Evolutionary conservation across 2,888 invertebrate species (phyloP), one percentile per base, ranked within the genome.

Genomic region (Nemoura dubitans): DNA sequence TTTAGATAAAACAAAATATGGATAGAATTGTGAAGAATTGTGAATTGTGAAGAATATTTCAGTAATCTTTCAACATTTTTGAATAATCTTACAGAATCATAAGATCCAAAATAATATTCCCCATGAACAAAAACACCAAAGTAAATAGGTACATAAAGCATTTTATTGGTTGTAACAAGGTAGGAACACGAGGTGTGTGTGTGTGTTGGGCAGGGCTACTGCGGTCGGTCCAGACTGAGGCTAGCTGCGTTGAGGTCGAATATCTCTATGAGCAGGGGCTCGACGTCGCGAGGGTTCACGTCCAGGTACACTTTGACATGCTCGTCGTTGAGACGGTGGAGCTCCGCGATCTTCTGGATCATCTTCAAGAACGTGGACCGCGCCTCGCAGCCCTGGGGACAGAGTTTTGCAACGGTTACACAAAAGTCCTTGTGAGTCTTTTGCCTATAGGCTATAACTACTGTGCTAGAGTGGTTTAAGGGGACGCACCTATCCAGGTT

Each of bases 231-330:
- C 5, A 59, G 84, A 16, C 84, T 27, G n/a, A 84, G 84, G 14
- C 85, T 88, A 88, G 84, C 76, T 42, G 89, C 95, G 90, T 98
- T 98, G 88, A 98, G 93, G 92, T 98, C 98, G 90, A 99, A 98
- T 90, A 99, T 98, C 93, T 99, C 98, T 91, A 98, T 96, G 82
- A 99, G 93, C 76, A 99, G 92, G 0, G 98, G 99, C 90, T 98
- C 98, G 81, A 99, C 96, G 90, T 96, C 95, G 87, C 95, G 94
- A 42, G 98, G 98, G 93, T 98, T 98, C 0, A 98, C 97, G 92
- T 98, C 97, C 30, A 98, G 93, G 91, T 98, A 97, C 3, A 98
- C 97, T 76, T 96, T 95, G 10, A 98, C 96, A n/a, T 98, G 96
- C 89, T 97, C 97, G 89, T 98, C 97, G 87, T 98, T 97, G 86